A percentile compares a stretch with the other conserved stretches of the same genome.
Conservation (phyloP, 2,113 vertebrate species). For the Orthochromis indermauri region DNA sequence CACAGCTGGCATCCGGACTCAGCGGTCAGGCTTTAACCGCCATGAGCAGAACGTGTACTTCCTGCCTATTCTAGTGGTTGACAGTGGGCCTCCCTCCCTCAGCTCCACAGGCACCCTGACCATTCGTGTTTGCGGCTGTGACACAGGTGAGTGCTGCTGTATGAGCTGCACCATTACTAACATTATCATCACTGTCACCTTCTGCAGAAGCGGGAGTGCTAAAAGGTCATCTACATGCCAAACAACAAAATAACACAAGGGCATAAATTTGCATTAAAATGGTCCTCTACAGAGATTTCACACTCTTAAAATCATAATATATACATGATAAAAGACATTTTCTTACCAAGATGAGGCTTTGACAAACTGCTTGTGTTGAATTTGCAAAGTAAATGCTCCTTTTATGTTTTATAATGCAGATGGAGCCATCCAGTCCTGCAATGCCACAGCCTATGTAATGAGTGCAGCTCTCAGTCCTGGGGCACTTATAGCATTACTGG, state of each 20-base stretch:
- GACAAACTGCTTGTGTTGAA: not conserved
- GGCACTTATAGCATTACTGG: conserved; percentile 90
- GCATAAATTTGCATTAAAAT: not conserved
- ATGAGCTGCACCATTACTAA: conserved; percentile 6
- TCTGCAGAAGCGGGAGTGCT: not conserved
- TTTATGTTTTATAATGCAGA: conserved; percentile 41
- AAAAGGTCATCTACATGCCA: conserved; percentile 35
- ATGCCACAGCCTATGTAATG: conserved; percentile 84
- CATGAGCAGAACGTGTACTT: conserved; percentile 93
- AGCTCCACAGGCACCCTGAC: conserved; percentile 96
- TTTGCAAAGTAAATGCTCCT: not conserved
- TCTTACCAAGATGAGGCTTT: not conserved
- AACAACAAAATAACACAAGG: not conserved
- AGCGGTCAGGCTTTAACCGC: conserved; percentile 87
- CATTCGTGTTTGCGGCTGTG: conserved; percentile 89
- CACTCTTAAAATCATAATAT: not conserved
- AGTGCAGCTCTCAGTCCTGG: conserved; percentile 89
- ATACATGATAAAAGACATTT: not conserved
- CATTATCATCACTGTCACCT: conserved; percentile 46
- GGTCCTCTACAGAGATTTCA: not conserved
- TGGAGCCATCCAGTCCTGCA: conserved; percentile 92
- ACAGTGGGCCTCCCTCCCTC: conserved; percentile 86
- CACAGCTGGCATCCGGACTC: conserved; percentile 85
- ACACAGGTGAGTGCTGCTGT: conserved; percentile 62
- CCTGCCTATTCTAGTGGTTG: conserved; percentile 91